Conservation (phyloP, 1,140 invertebrate genomes). For the Caenorhabditis latens region DNA sequence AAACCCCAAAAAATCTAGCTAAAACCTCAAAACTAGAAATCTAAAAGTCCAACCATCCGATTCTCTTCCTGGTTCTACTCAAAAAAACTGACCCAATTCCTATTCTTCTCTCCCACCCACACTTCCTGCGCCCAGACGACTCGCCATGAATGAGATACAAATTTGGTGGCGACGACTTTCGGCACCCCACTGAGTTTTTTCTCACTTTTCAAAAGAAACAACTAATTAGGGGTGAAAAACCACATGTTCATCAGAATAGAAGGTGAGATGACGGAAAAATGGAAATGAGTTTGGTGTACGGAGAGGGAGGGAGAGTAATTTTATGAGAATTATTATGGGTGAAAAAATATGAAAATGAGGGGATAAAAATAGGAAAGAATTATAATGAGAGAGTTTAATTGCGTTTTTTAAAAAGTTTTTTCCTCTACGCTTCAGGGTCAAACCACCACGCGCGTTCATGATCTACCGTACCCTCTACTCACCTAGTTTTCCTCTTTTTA, state of each 20-base stretch:
- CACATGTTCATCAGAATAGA: background rate
- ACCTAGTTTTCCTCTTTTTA: slow-evolving; percentile 58
- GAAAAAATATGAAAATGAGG: background rate
- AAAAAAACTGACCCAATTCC: background rate
- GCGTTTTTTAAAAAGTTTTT: background rate
- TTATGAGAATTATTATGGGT: slow-evolving; percentile 5
- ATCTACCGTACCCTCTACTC: background rate
- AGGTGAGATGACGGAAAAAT: background rate
- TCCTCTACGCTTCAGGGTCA: no score
- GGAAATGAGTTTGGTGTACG: no score
- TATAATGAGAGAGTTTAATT: background rate
- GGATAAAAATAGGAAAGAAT: background rate
- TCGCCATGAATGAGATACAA: slow-evolving; percentile 24
- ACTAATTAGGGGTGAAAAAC: slow-evolving; percentile 16
- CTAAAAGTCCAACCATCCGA: background rate
- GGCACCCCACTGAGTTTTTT: background rate
- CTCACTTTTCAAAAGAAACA: background rate
- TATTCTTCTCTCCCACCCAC: background rate
- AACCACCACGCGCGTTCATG: no score
- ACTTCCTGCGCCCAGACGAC: background rate
- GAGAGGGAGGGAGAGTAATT: background rate
- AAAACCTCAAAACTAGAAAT: no score
- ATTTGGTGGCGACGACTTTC: background rate
- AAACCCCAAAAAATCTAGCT: background rate
- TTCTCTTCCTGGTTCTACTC: no score